These are phyloP conservation scores for Lindbergichthys nudifrons DNA, from an alignment of 2,797 vertebrate genomes.

Conservation along the genomic window DNA sequence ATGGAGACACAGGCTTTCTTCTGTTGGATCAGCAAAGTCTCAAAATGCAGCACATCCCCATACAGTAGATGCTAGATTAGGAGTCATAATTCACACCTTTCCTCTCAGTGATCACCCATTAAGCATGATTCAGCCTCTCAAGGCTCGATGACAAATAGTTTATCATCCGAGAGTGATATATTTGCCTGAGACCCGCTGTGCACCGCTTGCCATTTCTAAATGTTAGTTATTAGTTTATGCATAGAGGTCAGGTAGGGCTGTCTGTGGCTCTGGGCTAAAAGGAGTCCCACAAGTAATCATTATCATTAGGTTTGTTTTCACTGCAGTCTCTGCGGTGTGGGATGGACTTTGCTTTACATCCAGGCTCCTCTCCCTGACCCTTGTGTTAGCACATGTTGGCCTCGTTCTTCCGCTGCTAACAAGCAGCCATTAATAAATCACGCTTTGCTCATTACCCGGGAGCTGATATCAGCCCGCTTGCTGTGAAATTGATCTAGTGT, in stretches of 20 bases:
- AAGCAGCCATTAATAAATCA: constrained; percentile 81
- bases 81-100: constrained; percentile 62
- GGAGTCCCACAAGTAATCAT: constrained; percentile 62
- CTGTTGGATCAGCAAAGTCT: constrained; percentile 63
- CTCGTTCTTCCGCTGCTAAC: constrained; percentile 63
- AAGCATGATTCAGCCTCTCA: constrained; percentile 61
- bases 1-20: constrained; percentile 41
- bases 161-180: constrained; percentile 52
- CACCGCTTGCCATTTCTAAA: constrained; percentile 26
- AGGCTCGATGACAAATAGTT: constrained; percentile 58
- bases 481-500: constrained; percentile 75
- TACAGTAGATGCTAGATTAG: constrained; percentile 33
- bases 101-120: constrained; percentile 59
- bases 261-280: constrained; percentile 46
- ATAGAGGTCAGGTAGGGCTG: constrained; percentile 45
- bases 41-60: constrained; percentile 27
- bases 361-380: constrained; percentile 60
- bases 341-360: constrained; percentile 54
- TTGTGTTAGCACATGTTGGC: constrained; percentile 45
- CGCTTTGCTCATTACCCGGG: constrained; percentile 74
- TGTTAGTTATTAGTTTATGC: constrained; percentile 47
- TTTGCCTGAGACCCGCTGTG: constrained; percentile 35
- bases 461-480: constrained; percentile 69
- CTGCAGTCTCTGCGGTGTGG: constrained; percentile 51
- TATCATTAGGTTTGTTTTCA: constrained; percentile 68